phyloP scores from a whole-genome alignment of 2,888 invertebrate species.

The Alcis repandata region DNA sequence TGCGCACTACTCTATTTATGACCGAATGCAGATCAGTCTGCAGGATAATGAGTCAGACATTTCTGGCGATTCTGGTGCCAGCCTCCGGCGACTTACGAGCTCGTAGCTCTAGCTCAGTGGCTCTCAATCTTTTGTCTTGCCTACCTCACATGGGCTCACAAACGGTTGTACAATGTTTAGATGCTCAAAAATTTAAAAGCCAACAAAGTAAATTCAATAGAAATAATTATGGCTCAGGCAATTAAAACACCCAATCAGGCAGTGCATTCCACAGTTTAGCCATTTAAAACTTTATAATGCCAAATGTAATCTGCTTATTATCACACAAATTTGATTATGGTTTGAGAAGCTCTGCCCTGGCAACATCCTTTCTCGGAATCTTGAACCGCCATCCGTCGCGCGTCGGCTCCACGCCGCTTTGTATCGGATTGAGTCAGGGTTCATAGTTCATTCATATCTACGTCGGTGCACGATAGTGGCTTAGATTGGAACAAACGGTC shows the following conservation, averaged over 20 bases:
- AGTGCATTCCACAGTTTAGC: too few species aligned
- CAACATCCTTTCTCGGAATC: constrained; percentile 57
- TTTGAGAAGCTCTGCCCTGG: constrained; percentile 16
- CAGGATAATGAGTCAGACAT: constrained; percentile 24
- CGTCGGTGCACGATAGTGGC: constrained; percentile 12
- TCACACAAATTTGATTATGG: neutral
- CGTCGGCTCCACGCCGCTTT: constrained; percentile 33
- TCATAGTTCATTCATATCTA: constrained; percentile 48
- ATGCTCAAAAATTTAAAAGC: neutral
- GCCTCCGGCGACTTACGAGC: constrained; percentile 39
- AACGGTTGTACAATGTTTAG: neutral
- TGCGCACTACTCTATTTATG: constrained; percentile 37
- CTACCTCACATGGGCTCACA: neutral
- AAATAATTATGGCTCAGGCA: too few species aligned
- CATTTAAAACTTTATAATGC: too few species aligned
- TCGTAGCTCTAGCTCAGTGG: constrained; percentile 1
- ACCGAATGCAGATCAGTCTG: constrained; percentile 44
- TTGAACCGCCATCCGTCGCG: constrained; percentile 36
- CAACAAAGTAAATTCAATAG: too few species aligned
- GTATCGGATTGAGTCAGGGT: constrained; percentile 48
- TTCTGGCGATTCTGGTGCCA: constrained; percentile 13
- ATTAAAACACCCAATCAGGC: too few species aligned
- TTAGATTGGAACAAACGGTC: constrained; percentile 13
- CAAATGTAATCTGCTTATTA: too few species aligned
- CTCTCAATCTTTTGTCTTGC: neutral